A percentile compares a stretch with the other conserved stretches of the same genome.
Evolutionary conservation across 2,888 invertebrate species (phyloP).

Genomic region (Nyleta sp.): DNA sequence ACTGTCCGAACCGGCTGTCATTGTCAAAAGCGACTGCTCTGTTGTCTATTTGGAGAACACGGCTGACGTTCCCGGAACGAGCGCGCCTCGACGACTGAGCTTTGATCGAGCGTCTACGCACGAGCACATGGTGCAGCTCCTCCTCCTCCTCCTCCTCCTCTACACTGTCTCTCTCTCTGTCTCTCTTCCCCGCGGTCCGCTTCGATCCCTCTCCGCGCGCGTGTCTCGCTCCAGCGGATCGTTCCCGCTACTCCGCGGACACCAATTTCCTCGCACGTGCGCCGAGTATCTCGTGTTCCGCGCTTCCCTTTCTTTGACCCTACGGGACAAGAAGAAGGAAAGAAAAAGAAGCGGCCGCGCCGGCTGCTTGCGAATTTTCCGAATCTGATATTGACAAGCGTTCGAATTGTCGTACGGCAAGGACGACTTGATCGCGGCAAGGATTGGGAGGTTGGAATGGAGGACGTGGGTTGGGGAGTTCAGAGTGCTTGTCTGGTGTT

Average conservation of each 20-base stretch:
- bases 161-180: too few species aligned
- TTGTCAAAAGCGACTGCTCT: conserved; percentile 8
- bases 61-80: conserved; percentile 73
- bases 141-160: conserved; percentile 60
- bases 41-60: conserved; percentile 33
- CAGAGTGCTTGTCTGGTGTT: too few species aligned
- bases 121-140: conserved; percentile 78
- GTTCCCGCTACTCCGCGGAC: background rate
- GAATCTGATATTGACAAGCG: too few species aligned
- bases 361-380: conserved; percentile 14
- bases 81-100: conserved; percentile 80
- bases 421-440: too few species aligned
- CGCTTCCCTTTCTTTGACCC: conserved; percentile 39
- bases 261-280: conserved; percentile 42
- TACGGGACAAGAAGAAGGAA: conserved; percentile 1
- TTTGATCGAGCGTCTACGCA: conserved; percentile 74
- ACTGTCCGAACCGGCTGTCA: conserved; percentile 36
- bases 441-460: too few species aligned
- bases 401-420: too few species aligned
- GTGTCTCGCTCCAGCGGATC: background rate
- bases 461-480: too few species aligned
- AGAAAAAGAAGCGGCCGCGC: background rate
- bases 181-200: conserved; percentile 11
- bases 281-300: conserved; percentile 35
- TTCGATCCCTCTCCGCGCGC: background rate